phyloP scores from a whole-genome alignment of 2,888 invertebrate species.

The Nasonia oneida region DNA sequence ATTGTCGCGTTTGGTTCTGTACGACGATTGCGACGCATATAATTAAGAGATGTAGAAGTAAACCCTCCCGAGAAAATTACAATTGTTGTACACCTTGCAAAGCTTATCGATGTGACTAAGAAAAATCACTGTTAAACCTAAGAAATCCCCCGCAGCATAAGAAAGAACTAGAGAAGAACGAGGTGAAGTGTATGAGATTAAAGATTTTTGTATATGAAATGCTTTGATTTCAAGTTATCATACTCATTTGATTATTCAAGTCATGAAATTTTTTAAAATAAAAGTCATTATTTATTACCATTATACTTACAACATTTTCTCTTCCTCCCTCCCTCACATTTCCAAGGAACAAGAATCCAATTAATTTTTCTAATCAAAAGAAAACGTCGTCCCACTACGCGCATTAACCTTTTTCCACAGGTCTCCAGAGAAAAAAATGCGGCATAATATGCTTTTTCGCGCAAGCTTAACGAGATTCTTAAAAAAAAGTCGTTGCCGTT shows the following conservation, averaged over 20 bases:
- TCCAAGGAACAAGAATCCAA: background rate
- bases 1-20: constrained; percentile 24
- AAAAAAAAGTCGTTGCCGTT: background rate
- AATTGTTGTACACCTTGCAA: constrained; percentile 36
- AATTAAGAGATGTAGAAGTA: background rate
- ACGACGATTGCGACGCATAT: background rate
- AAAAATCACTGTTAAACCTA: constrained; percentile 46
- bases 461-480: background rate
- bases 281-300: constrained; percentile 50
- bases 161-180: constrained; percentile 11
- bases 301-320: background rate
- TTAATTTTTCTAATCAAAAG: background rate
- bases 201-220: constrained; percentile 42
- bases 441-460: background rate
- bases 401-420: background rate
- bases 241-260: constrained; percentile 36
- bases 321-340: background rate
- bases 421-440: background rate
- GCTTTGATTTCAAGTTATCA: constrained; percentile 31
- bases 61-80: background rate
- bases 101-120: constrained; percentile 45
- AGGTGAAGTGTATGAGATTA: constrained; percentile 1
- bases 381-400: background rate
- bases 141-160: constrained; percentile 28
- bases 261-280: constrained; percentile 48